These are phyloP conservation scores for Melinaea marsaeus DNA, from an alignment of 2,888 invertebrate species.

Conservation along the genomic window DNA sequence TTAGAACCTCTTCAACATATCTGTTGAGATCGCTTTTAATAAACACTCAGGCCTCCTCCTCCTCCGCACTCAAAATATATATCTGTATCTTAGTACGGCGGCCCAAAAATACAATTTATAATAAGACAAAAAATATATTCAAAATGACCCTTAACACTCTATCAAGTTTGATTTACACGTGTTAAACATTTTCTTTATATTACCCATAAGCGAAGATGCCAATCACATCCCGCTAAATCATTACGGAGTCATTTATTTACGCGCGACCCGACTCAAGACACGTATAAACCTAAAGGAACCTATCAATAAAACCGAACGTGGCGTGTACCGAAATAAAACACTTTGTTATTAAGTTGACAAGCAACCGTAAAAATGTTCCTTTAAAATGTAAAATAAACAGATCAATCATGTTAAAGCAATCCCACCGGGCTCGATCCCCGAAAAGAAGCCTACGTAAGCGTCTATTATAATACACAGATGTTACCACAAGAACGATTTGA, in stretches of 20 bases:
- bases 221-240: constrained; percentile 41
- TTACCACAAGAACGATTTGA: constrained; percentile 69
- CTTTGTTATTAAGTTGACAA: constrained; percentile 78
- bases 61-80: not conserved
- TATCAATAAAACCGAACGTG: constrained; percentile 77
- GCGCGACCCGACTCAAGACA: constrained; percentile 51
- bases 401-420: constrained; percentile 78
- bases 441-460: constrained; percentile 77
- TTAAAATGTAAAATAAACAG: constrained; percentile 79
- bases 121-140: not conserved
- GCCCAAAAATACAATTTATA: not conserved
- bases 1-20: constrained; percentile 32
- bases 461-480: constrained; percentile 77
- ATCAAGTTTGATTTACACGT: not conserved
- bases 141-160: constrained; percentile 4
- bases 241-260: constrained; percentile 46
- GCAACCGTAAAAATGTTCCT: constrained; percentile 78
- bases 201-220: constrained; percentile 36
- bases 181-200: constrained; percentile 18
- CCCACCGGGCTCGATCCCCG: constrained; percentile 76
- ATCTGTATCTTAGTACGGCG: not conserved
- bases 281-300: constrained; percentile 72
- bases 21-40: constrained; percentile 25
- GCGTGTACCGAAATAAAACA: constrained; percentile 74
- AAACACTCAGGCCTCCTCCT: constrained; percentile 15